These are phyloP conservation scores for Pediacus dermestoides DNA, from an alignment of 2,888 invertebrate species.

Conservation along the genomic window DNA sequence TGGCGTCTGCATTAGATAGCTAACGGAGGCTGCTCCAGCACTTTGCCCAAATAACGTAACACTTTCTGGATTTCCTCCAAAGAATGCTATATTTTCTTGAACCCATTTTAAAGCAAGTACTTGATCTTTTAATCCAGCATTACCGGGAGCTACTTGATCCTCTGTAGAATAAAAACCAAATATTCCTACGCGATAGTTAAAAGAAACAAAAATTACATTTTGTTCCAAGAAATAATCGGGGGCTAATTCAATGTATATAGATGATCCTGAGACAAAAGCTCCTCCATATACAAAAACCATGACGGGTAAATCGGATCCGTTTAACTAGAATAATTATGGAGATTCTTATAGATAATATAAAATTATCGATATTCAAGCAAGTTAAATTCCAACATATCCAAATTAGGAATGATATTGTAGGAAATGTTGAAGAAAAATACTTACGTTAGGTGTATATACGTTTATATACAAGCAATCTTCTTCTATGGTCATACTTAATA, in stretches of 20 bases:
- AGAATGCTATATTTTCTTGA: constrained; percentile 28
- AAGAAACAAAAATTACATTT: constrained; percentile 34
- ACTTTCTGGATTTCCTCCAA: constrained; percentile 31
- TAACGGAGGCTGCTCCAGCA: constrained; percentile 33
- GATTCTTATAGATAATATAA: too few relatives aligned
- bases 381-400: too few relatives aligned
- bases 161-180: constrained; percentile 38
- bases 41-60: constrained; percentile 36
- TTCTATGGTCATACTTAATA: constrained; percentile 12
- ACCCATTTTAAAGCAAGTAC: constrained; percentile 35
- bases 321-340: constrained; percentile 16
- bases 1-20: constrained; percentile 32
- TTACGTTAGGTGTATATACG: constrained; percentile 33
- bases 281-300: constrained; percentile 41
- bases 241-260: constrained; percentile 29
- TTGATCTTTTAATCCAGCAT: constrained; percentile 36
- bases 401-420: too few relatives aligned
- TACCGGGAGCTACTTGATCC: constrained; percentile 33
- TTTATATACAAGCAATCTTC: constrained; percentile 39
- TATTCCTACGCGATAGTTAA: constrained; percentile 39
- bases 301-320: constrained; percentile 27
- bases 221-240: constrained; percentile 38
- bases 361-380: too few relatives aligned
- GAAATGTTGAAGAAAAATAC: too few relatives aligned
- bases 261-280: constrained; percentile 30